These are phyloP conservation scores for Podarcis raffonei DNA, from an alignment of 2,113 vertebrate genomes.

Conservation along the genomic window DNA sequence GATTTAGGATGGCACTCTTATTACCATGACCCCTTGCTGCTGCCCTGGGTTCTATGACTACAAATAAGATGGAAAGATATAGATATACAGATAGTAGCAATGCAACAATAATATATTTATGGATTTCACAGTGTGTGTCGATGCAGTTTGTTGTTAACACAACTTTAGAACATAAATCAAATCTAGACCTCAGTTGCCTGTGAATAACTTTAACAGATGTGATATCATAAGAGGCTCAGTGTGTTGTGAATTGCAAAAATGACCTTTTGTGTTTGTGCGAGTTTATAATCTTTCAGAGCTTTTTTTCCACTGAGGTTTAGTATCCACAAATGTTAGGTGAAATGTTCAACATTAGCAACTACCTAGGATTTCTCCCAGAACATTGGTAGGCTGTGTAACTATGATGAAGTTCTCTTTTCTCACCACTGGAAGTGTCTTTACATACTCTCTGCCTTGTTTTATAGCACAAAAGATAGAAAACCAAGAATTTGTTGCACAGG, in stretches of 20 bases:
- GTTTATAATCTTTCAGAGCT: slow-evolving; percentile 15
- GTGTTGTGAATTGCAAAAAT: slow-evolving; percentile 72
- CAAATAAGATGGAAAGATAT: slow-evolving; percentile 34
- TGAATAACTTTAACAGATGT: slow-evolving; percentile 72
- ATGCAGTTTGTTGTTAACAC: slow-evolving; percentile 58
- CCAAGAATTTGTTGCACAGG: not conserved
- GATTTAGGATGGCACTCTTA: slow-evolving; percentile 51
- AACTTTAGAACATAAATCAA: slow-evolving; percentile 73
- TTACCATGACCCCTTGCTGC: slow-evolving; percentile 38
- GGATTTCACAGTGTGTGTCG: slow-evolving; percentile 54
- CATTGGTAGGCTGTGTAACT: slow-evolving; percentile 60
- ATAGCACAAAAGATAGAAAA: not conserved
- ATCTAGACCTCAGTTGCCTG: slow-evolving; percentile 64
- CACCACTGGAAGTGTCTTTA: not conserved
- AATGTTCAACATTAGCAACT: slow-evolving; percentile 58
- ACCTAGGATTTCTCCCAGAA: slow-evolving; percentile 52
- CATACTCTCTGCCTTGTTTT: not conserved
- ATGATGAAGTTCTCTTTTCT: slow-evolving; percentile 49
- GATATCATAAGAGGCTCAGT: slow-evolving; percentile 70
- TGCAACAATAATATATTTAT: slow-evolving; percentile 52
- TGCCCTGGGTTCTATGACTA: slow-evolving; percentile 17
- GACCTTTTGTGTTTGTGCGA: slow-evolving; percentile 38
- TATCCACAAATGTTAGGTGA: slow-evolving; percentile 48
- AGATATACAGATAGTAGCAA: slow-evolving; percentile 35
- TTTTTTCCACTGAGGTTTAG: slow-evolving; percentile 61